Evolutionary conservation across 2,888 invertebrate genomes (phyloP).

Genomic region (Thereva unica): DNA sequence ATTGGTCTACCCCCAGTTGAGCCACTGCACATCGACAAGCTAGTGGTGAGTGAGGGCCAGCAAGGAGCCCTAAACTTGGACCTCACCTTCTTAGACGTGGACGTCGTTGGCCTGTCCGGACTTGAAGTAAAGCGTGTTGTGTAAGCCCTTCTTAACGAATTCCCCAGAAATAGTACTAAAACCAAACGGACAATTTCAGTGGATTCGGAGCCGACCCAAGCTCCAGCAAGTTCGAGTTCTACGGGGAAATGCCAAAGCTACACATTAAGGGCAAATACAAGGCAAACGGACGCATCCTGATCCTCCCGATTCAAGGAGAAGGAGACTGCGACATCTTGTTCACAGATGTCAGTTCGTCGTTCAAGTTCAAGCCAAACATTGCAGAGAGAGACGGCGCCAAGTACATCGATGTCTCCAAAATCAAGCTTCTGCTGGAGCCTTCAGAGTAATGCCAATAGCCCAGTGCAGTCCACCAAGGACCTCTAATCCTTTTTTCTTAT

Average conservation of each 20-base stretch:
- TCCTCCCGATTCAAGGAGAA: conserved; percentile 58
- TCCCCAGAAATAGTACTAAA: neutral
- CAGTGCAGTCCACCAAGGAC: conserved; percentile 33
- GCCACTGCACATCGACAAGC: conserved; percentile 33
- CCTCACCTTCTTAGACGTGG: conserved; percentile 35
- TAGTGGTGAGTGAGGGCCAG: conserved; percentile 22
- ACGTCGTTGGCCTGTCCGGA: conserved; percentile 36
- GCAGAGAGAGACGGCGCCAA: conserved; percentile 49
- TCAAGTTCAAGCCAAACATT: conserved; percentile 53
- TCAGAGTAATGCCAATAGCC: conserved; percentile 46
- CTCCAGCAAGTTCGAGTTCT: conserved; percentile 46
- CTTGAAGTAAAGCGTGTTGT: conserved; percentile 31
- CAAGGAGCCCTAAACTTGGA: conserved; percentile 27
- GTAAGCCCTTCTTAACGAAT: conserved; percentile 34
- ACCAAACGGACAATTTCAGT: conserved; percentile 23
- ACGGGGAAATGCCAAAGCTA: conserved; percentile 48
- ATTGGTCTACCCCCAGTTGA: conserved; percentile 35
- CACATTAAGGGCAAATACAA: conserved; percentile 52
- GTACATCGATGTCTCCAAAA: conserved; percentile 50
- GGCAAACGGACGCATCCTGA: conserved; percentile 58
- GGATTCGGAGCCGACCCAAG: conserved; percentile 48
- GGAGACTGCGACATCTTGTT: conserved; percentile 54
- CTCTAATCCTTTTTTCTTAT: neutral
- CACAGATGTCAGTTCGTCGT: conserved; percentile 51
- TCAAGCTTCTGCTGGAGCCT: conserved; percentile 54